Percentiles rank a stretch among this genome's conserved stretches.
Conservation (phyloP, 2,113 vertebrate species). For the Paralichthys olivaceus region DNA sequence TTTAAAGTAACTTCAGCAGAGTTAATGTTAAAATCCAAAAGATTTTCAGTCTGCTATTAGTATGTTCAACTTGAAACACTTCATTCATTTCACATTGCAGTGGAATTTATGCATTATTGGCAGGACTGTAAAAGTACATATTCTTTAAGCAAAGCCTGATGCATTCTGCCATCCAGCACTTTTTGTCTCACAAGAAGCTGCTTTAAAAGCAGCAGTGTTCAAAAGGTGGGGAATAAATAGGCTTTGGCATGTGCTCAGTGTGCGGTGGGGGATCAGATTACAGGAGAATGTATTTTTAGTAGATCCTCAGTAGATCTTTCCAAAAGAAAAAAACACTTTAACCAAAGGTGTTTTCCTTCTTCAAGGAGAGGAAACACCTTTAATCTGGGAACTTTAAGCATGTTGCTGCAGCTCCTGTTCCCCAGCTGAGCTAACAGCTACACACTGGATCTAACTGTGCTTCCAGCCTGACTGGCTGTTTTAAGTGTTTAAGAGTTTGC, state of each 20-base stretch:
- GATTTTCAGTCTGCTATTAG: neutral
- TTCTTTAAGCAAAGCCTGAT: neutral
- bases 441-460: neutral
- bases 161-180: neutral
- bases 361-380: neutral
- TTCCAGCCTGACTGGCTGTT: neutral
- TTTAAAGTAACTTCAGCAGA: too few species aligned
- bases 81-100: neutral
- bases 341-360: constrained; percentile 11
- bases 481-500: constrained; percentile 18
- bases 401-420: neutral
- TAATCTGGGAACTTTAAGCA: neutral
- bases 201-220: constrained; percentile 16
- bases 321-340: constrained; percentile 17
- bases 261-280: constrained; percentile 59
- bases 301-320: constrained; percentile 14
- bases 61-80: too few species aligned
- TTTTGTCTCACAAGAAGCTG: constrained; percentile 8
- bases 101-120: neutral
- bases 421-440: constrained; percentile 5
- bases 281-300: constrained; percentile 68
- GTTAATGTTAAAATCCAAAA: too few species aligned
- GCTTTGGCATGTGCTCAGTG: constrained; percentile 45
- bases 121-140: neutral
- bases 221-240: constrained; percentile 68